These are phyloP conservation scores for Tipula helvola DNA, from an alignment of 2,888 invertebrate genomes.

Conservation along the genomic window DNA sequence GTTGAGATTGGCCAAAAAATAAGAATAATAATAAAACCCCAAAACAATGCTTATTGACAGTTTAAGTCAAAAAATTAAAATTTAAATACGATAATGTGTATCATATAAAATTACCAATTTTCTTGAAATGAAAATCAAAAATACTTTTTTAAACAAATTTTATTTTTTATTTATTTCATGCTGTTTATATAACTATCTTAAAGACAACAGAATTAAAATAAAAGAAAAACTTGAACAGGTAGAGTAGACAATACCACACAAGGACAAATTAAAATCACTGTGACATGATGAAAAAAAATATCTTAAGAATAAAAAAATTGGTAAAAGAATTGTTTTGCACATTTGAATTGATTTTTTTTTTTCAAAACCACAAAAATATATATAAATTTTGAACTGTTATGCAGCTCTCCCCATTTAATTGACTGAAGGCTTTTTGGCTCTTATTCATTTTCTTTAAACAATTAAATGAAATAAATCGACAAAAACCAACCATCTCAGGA, in stretches of 20 bases:
- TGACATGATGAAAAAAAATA: conserved; percentile 5
- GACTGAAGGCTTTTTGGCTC: conserved; percentile 17
- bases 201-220: neutral
- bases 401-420: conserved; percentile 12
- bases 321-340: conserved; percentile 7
- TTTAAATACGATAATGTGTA: neutral
- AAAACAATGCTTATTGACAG: neutral
- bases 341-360: conserved; percentile 6
- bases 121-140: neutral
- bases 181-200: neutral
- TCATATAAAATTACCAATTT: neutral
- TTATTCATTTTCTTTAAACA: neutral
- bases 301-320: neutral
- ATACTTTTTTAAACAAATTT: neutral
- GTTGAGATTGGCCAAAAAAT: neutral
- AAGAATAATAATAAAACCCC: neutral
- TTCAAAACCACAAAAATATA: neutral
- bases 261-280: conserved; percentile 6
- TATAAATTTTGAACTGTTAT: neutral
- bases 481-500: neutral
- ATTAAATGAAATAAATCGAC: conserved; percentile 5
- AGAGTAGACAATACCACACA: conserved; percentile 4
- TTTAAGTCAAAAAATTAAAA: neutral
- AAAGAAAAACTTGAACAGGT: neutral
- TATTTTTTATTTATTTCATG: neutral